phyloP scores from a whole-genome alignment of 2,888 invertebrate species.

The Spicauda simplicius region DNA sequence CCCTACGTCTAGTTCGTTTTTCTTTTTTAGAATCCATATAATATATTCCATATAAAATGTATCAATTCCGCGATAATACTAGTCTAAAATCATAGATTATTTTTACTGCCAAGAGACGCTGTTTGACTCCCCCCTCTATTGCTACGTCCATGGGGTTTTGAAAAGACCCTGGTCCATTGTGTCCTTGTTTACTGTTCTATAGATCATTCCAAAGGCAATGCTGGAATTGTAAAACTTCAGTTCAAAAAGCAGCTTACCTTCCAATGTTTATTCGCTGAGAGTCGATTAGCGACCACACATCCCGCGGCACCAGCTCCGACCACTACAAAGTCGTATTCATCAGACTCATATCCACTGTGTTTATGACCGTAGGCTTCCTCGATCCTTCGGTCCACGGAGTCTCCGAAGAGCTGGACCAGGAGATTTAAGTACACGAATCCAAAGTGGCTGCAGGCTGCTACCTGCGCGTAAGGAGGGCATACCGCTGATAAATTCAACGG shows the following conservation, averaged over 20 bases:
- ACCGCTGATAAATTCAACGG: constrained; percentile 46
- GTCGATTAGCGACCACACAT: constrained; percentile 63
- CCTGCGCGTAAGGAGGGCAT: constrained; percentile 51
- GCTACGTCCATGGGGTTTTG: too few species aligned
- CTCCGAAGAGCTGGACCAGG: constrained; percentile 57
- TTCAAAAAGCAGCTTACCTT: constrained; percentile 49
- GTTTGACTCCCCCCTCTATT: too few species aligned
- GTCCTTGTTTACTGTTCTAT: too few species aligned
- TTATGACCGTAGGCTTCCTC: constrained; percentile 32
- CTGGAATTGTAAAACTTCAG: not conserved
- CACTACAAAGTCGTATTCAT: constrained; percentile 65
- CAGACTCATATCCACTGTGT: constrained; percentile 26
- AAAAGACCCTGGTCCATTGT: too few species aligned
- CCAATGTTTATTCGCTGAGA: constrained; percentile 56
- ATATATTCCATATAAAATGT: too few species aligned
- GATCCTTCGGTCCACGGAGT: constrained; percentile 49
- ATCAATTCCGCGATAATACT: too few species aligned
- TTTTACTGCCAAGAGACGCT: too few species aligned
- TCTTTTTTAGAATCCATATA: too few species aligned
- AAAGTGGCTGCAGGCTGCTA: constrained; percentile 58
- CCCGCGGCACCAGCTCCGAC: constrained; percentile 70
- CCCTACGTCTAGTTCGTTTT: too few species aligned
- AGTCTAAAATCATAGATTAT: too few species aligned
- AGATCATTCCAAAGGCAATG: too few species aligned
- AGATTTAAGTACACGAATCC: constrained; percentile 60